phyloP scores from a whole-genome alignment of 2,888 invertebrate species.

The Ormyrus nitidulus region DNA sequence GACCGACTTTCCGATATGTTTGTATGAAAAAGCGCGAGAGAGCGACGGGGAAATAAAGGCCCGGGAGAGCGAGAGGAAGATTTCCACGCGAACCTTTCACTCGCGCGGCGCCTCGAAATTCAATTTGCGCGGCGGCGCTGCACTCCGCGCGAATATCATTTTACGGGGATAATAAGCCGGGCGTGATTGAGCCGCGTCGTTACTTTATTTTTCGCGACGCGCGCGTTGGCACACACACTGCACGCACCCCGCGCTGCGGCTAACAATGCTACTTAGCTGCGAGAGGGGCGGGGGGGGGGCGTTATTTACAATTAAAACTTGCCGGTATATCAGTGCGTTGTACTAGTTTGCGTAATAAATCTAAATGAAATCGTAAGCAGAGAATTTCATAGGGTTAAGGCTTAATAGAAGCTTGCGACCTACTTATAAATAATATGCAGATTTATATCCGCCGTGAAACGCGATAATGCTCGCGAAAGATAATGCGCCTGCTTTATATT shows the following conservation, averaged over 20 bases:
- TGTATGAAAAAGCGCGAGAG: conserved; percentile 26
- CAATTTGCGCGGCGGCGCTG: conserved; percentile 12
- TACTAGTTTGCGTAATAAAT: not conserved
- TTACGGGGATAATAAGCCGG: conserved; percentile 6
- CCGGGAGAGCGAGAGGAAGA: conserved; percentile 5
- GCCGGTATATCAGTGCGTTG: not conserved
- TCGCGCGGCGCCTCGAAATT: conserved; percentile 18
- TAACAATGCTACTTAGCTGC: no score
- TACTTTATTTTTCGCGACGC: not conserved
- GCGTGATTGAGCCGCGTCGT: conserved; percentile 19
- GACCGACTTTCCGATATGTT: conserved; percentile 50
- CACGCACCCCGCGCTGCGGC: no score
- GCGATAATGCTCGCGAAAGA: conserved; percentile 18
- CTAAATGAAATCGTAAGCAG: conserved; percentile 10
- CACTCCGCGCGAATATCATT: conserved; percentile 27
- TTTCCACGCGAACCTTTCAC: conserved; percentile 12
- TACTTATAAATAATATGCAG: conserved; percentile 35
- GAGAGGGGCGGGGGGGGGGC: no score
- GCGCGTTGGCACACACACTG: no score
- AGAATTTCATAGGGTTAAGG: conserved; percentile 13
- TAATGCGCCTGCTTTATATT: conserved; percentile 22
- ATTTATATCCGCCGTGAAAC: conserved; percentile 10
- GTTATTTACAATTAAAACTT: not conserved
- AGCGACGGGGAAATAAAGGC: not conserved
- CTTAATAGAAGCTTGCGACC: not conserved